phyloP scores from a whole-genome alignment of 2,797 vertebrate species.

The Esox masquinongy region DNA sequence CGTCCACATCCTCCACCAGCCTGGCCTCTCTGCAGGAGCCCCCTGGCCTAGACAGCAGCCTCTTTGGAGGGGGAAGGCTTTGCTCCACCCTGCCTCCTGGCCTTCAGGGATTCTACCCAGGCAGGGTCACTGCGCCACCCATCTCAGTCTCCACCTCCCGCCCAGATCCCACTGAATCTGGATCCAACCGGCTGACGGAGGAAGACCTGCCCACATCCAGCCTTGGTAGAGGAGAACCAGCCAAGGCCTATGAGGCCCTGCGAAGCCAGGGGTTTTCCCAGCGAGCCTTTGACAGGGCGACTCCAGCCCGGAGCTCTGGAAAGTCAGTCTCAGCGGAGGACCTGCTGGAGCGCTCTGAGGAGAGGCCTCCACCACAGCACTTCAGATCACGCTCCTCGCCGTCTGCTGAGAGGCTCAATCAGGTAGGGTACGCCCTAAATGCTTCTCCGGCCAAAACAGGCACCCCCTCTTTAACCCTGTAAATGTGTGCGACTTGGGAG shows the following conservation, averaged over 20 bases:
- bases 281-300: slow-evolving; percentile 59
- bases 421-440: slow-evolving; percentile 71
- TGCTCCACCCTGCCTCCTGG: slow-evolving; percentile 67
- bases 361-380: slow-evolving; percentile 70
- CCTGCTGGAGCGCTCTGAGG: slow-evolving; percentile 77
- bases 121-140: slow-evolving; percentile 48
- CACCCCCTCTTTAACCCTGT: neutral
- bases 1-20: slow-evolving; percentile 81
- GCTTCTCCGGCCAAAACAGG: neutral
- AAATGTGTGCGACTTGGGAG: too few relatives aligned
- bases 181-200: slow-evolving; percentile 39
- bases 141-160: slow-evolving; percentile 36
- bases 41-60: slow-evolving; percentile 36
- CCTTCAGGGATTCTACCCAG: slow-evolving; percentile 57
- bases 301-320: slow-evolving; percentile 57
- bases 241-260: slow-evolving; percentile 1
- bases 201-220: slow-evolving; percentile 47
- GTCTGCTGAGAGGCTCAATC: slow-evolving; percentile 68
- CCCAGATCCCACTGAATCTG: slow-evolving; percentile 20
- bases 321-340: slow-evolving; percentile 89
- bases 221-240: neutral
- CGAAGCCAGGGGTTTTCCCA: slow-evolving; percentile 28
- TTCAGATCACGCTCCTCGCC: slow-evolving; percentile 85
- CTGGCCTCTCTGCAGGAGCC: slow-evolving; percentile 85
- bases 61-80: slow-evolving; percentile 49